Evolutionary conservation across 2,797 vertebrate species (phyloP), one percentile per base, ranked within the genome.

Genomic region (Meriones psammophilus): DNA sequence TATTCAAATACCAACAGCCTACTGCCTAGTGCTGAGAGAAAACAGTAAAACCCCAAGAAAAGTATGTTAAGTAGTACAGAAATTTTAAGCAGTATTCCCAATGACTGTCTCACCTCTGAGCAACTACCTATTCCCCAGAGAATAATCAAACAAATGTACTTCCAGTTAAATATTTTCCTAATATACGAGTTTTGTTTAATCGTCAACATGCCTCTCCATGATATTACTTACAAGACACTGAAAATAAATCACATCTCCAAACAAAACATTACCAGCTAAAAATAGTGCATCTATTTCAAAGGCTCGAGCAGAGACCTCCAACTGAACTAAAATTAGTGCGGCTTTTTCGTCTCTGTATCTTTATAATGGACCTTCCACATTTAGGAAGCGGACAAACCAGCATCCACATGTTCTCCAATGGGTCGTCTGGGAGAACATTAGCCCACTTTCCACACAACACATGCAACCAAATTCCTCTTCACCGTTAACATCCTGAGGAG

Each of bases 241-340:
- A 92, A 84, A 85, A 94, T 69, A 96, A 95, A 95, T 92, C 96
- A 96, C 66, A 91, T 88, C 88, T 81, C 36, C 71, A 96, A 92
- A 94, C 73, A 87, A 96, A 97, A 97, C n/a, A 13, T 6, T 66
- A 94, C 39, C 87, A 64, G 66, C 89, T 96, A 97, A 97, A 98
- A 96, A 97, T 88, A 97, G 78, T 26, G 9, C 42, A 68, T 92
- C 69, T 93, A 91, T 92, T 94, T 86, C 92, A 90, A 94, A 95
- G 78, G 62, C 89, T 92, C 58, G 88, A 33, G 87, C 89, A 84
- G 89, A 94, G 94, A 24, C 84, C 81, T 94, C 71, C 94, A 91
- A 96, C 22, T 36, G 33, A 95, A 96, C 26, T 91, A 93, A 96
- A 97, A 93, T 97, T 91, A 76, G 89, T 33, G 58, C 9, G 4